phyloP scores from a whole-genome alignment of 2,888 invertebrate species.

The Prionchulus punctatus region DNA sequence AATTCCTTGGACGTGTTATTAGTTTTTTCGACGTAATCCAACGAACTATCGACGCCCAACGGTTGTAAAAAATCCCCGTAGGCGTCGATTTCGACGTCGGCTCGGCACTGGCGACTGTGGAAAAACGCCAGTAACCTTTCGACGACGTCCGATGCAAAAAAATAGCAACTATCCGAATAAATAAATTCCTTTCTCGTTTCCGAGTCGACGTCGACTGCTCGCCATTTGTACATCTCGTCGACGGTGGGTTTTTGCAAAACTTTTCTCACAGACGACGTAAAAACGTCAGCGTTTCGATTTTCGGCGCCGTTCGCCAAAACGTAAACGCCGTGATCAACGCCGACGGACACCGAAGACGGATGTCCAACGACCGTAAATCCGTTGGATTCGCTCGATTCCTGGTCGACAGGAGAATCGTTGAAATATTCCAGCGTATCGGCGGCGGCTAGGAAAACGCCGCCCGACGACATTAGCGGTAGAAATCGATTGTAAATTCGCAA shows the following conservation, averaged over 20 bases:
- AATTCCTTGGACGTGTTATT: conserved; percentile 22
- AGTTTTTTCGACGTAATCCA: conserved; percentile 27
- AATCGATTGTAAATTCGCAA: conserved; percentile 33
- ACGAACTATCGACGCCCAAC: conserved; percentile 28
- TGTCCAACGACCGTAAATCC: conserved; percentile 38
- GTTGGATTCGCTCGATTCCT: conserved; percentile 19
- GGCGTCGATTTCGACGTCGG: conserved; percentile 35
- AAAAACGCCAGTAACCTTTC: conserved; percentile 19
- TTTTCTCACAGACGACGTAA: conserved; percentile 13
- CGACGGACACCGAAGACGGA: conserved; percentile 34
- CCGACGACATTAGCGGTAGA: conserved; percentile 26
- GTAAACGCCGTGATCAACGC: conserved; percentile 38
- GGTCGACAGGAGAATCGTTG: conserved; percentile 9
- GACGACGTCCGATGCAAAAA: conserved; percentile 25
- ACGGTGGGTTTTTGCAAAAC: conserved; percentile 37
- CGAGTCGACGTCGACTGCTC: conserved; percentile 17
- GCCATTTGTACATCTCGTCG: conserved; percentile 26
- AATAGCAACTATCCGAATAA: conserved; percentile 31
- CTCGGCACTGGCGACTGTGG: conserved; percentile 16
- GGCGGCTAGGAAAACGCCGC: conserved; percentile 31
- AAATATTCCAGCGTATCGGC: conserved; percentile 36
- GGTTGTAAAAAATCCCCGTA: conserved; percentile 38
- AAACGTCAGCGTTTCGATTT: not conserved
- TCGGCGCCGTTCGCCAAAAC: too few species aligned
- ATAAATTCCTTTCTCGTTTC: not conserved